Percentiles rank a stretch among this genome's conserved stretches.
Conservation (phyloP, 2,113 vertebrate genomes). For the Myanophis thanlyinensis region DNA sequence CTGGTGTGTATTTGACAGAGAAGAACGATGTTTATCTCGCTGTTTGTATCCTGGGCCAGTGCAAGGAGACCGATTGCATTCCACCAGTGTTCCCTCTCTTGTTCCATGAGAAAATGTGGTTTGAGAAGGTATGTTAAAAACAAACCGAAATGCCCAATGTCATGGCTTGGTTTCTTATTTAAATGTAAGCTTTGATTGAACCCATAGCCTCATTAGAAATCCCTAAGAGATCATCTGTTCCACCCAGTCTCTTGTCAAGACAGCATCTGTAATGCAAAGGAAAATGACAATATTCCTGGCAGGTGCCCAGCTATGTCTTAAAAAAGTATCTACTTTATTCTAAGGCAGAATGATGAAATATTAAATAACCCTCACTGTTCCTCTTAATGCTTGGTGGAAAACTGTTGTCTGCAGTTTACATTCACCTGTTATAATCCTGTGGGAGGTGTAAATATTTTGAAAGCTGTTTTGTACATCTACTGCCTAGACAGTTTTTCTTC, state of each 20-base stretch:
- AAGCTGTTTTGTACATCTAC: not conserved
- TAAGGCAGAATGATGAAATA: not conserved
- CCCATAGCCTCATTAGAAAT: not conserved
- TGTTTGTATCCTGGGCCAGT: conserved; percentile 72
- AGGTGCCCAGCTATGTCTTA: not conserved
- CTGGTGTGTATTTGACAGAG: conserved; percentile 71
- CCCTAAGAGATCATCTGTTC: not conserved
- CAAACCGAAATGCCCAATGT: not conserved
- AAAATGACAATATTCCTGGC: not conserved
- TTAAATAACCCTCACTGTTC: not conserved
- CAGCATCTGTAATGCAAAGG: not conserved
- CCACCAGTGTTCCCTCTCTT: conserved; percentile 72
- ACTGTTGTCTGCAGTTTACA: not conserved
- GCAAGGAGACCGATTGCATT: conserved; percentile 66
- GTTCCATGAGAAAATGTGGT: conserved; percentile 74
- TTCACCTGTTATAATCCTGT: not conserved
- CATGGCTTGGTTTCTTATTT: not conserved
- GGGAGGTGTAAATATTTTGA: not conserved
- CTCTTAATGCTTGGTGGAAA: not conserved
- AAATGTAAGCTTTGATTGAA: not conserved
- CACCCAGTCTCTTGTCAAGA: not conserved
- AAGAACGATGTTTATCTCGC: conserved; percentile 76
- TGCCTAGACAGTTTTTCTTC: not conserved
- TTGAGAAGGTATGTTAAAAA: conserved; percentile 76
- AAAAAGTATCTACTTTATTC: not conserved